Conservation (phyloP, 2,797 vertebrate genomes). For the Limnodromus scolopaceus region DNA sequence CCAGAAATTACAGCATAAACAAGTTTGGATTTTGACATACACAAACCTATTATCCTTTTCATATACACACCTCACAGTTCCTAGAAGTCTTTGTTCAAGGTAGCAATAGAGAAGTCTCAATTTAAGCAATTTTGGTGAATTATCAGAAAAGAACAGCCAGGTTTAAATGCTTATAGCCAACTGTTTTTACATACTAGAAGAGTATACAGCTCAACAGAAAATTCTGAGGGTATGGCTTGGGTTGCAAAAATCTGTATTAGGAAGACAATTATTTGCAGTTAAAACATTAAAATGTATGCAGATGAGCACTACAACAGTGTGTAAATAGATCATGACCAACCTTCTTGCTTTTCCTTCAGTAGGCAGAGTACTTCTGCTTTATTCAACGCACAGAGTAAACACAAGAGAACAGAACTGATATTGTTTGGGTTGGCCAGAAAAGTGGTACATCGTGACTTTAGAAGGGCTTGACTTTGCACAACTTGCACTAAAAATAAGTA, state of each 20-base stretch:
- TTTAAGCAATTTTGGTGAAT: background rate
- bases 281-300: background rate
- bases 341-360: background rate
- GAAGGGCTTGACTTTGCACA: background rate
- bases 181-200: background rate
- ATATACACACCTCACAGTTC: background rate
- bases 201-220: background rate
- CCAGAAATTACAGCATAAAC: background rate
- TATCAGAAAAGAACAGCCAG: background rate
- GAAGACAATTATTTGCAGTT: background rate
- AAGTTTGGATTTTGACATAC: background rate
- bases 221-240: background rate
- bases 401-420: background rate
- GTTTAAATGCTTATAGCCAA: background rate
- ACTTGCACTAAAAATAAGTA: background rate
- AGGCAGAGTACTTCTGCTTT: background rate
- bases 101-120: background rate
- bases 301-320: background rate
- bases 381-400: background rate
- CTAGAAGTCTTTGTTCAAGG: background rate
- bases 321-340: background rate
- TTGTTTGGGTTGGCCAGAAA: background rate
- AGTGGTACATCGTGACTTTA: background rate
- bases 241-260: background rate
- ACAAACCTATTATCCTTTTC: background rate